Conservation (phyloP, 1,140 invertebrate species). For the Diabrotica undecimpunctata region DNA sequence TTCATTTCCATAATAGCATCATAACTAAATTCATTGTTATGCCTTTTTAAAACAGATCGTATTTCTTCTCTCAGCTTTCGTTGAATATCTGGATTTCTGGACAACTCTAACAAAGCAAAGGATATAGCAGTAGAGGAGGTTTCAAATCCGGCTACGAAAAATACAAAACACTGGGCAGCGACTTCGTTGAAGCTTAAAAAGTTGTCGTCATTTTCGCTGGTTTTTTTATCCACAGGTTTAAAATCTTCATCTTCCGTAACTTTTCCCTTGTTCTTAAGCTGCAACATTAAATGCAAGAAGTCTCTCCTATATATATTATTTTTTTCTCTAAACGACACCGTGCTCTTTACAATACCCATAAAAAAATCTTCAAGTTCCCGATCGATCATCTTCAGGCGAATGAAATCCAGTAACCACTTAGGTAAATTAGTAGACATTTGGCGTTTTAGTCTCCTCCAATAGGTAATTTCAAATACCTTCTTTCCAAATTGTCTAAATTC, state of each 20-base stretch:
- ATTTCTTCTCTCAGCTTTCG: slow-evolving; percentile 55
- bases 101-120: slow-evolving; percentile 56
- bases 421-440: not conserved
- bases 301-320: slow-evolving; percentile 37
- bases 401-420: slow-evolving; percentile 1
- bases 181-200: slow-evolving; percentile 49
- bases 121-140: slow-evolving; percentile 55
- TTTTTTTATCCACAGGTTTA: not conserved
- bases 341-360: slow-evolving; percentile 25
- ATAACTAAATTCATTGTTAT: slow-evolving; percentile 41
- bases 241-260: slow-evolving; percentile 4
- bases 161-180: slow-evolving; percentile 55
- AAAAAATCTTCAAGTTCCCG: slow-evolving; percentile 46
- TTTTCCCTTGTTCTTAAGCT: slow-evolving; percentile 16
- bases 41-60: slow-evolving; percentile 35
- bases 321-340: slow-evolving; percentile 43
- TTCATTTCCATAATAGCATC: slow-evolving; percentile 44
- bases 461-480: slow-evolving; percentile 28
- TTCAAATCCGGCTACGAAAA: slow-evolving; percentile 62
- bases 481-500: slow-evolving; percentile 45
- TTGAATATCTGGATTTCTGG: slow-evolving; percentile 55
- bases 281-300: slow-evolving; percentile 18
- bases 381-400: slow-evolving; percentile 7
- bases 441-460: not conserved
- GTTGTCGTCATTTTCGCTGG: slow-evolving; percentile 26